Evolutionary conservation across 2,113 vertebrate species (phyloP), one percentile per base, ranked within the genome.

Genomic region (Seriola dumerili): DNA sequence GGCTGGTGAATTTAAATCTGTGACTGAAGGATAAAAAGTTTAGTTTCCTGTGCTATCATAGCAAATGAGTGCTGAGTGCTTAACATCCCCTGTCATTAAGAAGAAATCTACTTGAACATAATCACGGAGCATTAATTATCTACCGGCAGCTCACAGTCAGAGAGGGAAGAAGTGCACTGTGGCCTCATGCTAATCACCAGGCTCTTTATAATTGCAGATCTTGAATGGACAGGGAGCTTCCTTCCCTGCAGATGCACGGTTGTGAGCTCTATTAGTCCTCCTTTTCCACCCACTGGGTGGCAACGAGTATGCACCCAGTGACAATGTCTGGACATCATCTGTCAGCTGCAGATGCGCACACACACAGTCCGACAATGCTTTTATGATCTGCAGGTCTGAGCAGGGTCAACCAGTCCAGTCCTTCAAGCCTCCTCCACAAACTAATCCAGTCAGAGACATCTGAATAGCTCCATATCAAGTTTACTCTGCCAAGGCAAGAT

Each of bases 121-220:
- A 91, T 91, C 89, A 84, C 71, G 67, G 70, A 14, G 65, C 73
- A 88, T 88, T 92, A 90, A 90, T 94, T 70, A 90, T 89, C 87
- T 68, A 84, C 84, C 65, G 42, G 70, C 81, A 70, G 81, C 69
- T 79, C 80, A 14, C 63, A 81, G 62, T 69, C 76, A 81, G 81
- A 79, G 74, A 63, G 63, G 55, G 68, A 84, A 80, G 71, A 67
- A 83, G 48, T 77, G 66, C 83, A 84, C 78, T 83, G 70, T 78
- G 61, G 83, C 81, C 78, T 89, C 29, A 6, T 66, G 83, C 76
- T 89, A 86, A 89, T 93, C 91, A 85, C 78, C 77, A 75, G 76
- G 19, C 67, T 85, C 59, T 67, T 85, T 81, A 81, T 86, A 89
- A 90, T 84, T 90, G 83, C 79, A 86, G 63, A 82, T 89, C 81